phyloP scores from a whole-genome alignment of 2,113 vertebrate genomes.

The Lasiurus cinereus region DNA sequence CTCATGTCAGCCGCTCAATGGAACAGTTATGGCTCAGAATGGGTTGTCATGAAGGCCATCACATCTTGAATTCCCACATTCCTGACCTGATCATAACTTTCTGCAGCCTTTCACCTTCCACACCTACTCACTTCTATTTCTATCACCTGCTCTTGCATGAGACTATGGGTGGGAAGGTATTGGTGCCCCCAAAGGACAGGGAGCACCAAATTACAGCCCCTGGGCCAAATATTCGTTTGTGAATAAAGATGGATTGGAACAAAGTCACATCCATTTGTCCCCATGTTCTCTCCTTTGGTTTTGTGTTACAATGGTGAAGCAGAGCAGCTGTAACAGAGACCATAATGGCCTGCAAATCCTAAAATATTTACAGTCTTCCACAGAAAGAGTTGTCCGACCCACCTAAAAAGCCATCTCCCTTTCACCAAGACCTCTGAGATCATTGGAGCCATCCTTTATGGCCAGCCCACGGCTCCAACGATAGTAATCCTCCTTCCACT shows the following conservation, averaged over 20 bases:
- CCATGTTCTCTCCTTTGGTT: background rate
- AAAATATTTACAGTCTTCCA: background rate
- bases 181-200: background rate
- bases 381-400: background rate
- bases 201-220: background rate
- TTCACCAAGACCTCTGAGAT: background rate
- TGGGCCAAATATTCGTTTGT: background rate
- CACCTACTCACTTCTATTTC: background rate
- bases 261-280: background rate
- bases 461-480: background rate
- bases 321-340: background rate
- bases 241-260: background rate
- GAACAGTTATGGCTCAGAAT: background rate
- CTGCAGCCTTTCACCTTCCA: background rate
- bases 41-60: background rate
- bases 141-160: background rate
- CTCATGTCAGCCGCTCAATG: background rate
- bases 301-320: background rate
- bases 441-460: background rate
- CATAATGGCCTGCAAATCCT: background rate
- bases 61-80: background rate
- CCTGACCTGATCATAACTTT: background rate
- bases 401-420: constrained; percentile 6
- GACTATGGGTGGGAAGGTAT: background rate
- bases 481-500: background rate